phyloP scores from a whole-genome alignment of 1,140 invertebrate species.

The Apis dorsata region DNA sequence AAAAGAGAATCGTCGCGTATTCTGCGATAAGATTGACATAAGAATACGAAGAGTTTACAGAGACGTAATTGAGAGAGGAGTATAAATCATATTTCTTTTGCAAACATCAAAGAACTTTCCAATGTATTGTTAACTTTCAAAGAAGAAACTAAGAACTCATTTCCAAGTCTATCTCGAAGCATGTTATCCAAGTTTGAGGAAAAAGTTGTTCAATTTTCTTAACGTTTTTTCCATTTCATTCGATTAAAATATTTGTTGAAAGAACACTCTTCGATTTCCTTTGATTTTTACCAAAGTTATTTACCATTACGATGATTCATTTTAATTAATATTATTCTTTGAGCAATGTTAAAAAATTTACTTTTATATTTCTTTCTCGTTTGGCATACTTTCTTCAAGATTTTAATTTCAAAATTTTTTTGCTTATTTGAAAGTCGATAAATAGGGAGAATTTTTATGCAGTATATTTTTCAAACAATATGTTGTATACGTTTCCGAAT shows the following conservation, averaged over 20 bases:
- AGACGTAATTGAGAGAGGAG: background rate
- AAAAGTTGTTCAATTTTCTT: constrained; percentile 14
- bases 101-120: background rate
- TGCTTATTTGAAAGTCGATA: no score
- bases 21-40: background rate
- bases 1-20: no score
- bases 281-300: background rate
- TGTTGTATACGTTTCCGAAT: no score
- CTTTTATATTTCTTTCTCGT: background rate
- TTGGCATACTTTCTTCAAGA: background rate
- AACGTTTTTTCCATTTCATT: background rate
- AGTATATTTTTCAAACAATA: no score
- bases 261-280: background rate
- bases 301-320: background rate
- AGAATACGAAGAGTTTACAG: background rate
- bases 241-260: background rate
- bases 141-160: background rate
- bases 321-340: background rate
- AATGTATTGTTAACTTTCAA: constrained; percentile 10
- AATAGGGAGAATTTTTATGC: no score
- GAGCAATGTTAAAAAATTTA: background rate
- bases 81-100: background rate
- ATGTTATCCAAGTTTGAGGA: background rate
- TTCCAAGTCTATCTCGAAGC: background rate
- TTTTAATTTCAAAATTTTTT: no score